Base-by-base conservation (phyloP, 1,140 invertebrate genomes). In the Achatina immaculata region DNA sequence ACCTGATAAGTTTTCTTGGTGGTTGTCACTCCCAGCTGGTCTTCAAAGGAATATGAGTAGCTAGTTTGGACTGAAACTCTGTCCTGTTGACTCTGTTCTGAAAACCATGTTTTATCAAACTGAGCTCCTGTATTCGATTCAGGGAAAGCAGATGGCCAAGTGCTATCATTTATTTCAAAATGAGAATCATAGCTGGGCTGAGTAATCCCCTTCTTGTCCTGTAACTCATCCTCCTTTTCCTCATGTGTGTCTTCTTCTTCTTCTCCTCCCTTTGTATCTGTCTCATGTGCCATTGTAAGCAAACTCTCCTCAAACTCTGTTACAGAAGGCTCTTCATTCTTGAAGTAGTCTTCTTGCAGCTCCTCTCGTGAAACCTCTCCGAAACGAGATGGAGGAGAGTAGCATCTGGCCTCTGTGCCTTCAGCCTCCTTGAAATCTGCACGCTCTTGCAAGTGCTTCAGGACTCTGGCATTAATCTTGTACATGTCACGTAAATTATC, bases 331-430 rank as follows among this genome's bases (percentile, higher is more conserved):
- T 3, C 9, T 6, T 9, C 28, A 31, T 62, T 21, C 51, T 55
- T 14, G 2, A 55, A 19, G 6, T 62, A 28, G 31, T 28, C 58
- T 55, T 55, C 48, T 55, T 55, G 7, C n/a, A 31, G 6, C 16
- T 62, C 58, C 58, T 31, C 28, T 38, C 65, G 14, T 38, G 75
- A 58, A 62, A 65, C 31, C 38, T 65, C 75, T 24, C 7, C 69
- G 75, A 65, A 58, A 65, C n/a, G 51, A 42, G 75, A 36, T 77
- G 38, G 72, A 74, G 72, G 72, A 77, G 75, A 45, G 72, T 16
- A 6, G 34, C 51, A 55, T n/a, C 45, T 45, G 38, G 72, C 40
- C 31, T 62, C 58, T 11, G 31, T 6, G 31, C n/a, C 31, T 28
- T 31, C 9, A 31, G 2, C 31, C n/a, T 62, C 58, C 58, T 31